Base-by-base conservation (phyloP, 2,113 vertebrate species). In the Plecotus auritus region DNA sequence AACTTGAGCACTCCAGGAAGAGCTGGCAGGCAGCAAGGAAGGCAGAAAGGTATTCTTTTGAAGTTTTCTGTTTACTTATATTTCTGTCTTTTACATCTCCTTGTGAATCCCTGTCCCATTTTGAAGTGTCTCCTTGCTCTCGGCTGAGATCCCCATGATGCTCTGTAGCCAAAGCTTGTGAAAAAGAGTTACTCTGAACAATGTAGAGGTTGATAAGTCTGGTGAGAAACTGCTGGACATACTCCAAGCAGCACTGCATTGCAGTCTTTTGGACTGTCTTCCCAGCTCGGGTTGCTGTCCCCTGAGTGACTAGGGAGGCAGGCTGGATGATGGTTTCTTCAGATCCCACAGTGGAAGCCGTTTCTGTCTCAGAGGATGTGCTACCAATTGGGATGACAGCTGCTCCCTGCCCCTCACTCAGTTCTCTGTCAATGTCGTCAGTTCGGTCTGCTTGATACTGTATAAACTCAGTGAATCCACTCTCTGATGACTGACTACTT, bases 1-100 rank as follows among this genome's bases (percentile, higher is more conserved):
- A 99, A 98, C 99, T 99, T 20, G 99, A 99, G 97, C 99, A 99
- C 98, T 99, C 99, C 92, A 99, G 98, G 91, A 99, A 99, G 22
- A 99, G 99, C 98, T 99, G 99, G 87, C 99, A 99, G 72, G 99
- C 99, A 96, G 99, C 99, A 86, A 99, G 99, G 96, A 99, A 99
- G 88, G 99, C 99, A 97, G 98, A 98, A 64, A 99, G 98, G 97
- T 99, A 99, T 91, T 99, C 99, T 97, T 98, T 99, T 0, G 98
- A 98, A 72, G 98, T 32, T 70, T 93, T 97, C n/a, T 96, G 97
- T 93, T 97, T 97, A 91, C 67, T 98, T 74, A 93, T 42, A 92
- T 96, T 98, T 90, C 97, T 98, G 37, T 97, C 97, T 83, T 98
- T 98, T 64, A 92, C 95, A 49, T 97, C 97, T 64, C 90, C 96